phyloP scores from a whole-genome alignment of 2,113 vertebrate species.

The Anoplopoma fimbria region DNA sequence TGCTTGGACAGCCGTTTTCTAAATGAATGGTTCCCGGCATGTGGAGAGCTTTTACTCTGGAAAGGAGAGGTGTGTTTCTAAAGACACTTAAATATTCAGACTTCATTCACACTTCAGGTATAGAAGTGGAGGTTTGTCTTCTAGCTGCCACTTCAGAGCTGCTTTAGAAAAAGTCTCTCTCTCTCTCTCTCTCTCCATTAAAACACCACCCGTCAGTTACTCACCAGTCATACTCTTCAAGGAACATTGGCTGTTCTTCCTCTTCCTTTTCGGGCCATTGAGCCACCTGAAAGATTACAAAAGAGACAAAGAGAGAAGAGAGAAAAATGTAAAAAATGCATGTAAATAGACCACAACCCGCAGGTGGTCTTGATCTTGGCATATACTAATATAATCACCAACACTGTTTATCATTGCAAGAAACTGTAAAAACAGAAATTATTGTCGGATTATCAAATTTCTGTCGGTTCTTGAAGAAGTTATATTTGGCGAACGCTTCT shows the following conservation, averaged over 20 bases:
- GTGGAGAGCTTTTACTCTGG: conserved; percentile 3
- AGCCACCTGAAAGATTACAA: conserved; percentile 87
- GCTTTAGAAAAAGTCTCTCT: not conserved
- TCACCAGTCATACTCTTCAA: conserved; percentile 99
- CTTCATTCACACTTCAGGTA: conserved; percentile 7
- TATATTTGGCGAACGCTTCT: no score
- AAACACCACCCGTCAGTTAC: conserved; percentile 15
- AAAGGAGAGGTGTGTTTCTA: not conserved
- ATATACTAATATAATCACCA: no score
- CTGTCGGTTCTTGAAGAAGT: no score
- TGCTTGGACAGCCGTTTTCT: conserved; percentile 7
- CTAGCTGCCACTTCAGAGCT: conserved; percentile 15
- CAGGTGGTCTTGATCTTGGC: no score
- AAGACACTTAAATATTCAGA: not conserved
- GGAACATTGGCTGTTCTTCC: conserved; percentile 99
- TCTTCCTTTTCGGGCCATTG: conserved; percentile 98
- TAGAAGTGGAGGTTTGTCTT: not conserved
- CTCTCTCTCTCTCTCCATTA: not conserved
- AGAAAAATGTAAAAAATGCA: not conserved
- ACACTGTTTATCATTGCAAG: no score
- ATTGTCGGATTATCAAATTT: no score
- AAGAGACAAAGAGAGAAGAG: not conserved
- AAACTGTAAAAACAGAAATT: no score
- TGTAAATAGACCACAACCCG: not conserved
- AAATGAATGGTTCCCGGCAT: not conserved